Percentiles rank a stretch among this genome's conserved stretches.
Conservation (phyloP, 2,888 invertebrate genomes). For the Itoplectis maculator region DNA sequence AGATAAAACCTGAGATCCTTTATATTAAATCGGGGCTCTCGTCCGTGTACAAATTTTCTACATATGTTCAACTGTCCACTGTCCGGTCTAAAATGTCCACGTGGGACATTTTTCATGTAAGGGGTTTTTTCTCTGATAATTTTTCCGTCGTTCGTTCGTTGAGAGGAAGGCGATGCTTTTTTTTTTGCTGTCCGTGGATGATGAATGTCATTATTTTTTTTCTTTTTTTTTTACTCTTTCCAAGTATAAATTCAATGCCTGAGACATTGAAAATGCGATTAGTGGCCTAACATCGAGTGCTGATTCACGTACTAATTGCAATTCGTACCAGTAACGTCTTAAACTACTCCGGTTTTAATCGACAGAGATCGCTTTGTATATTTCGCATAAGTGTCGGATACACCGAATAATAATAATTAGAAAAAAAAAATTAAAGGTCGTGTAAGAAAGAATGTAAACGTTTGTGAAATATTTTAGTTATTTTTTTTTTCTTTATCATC, state of each 20-base stretch:
- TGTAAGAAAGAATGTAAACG: constrained; percentile 56
- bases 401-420: constrained; percentile 20
- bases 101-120: not conserved
- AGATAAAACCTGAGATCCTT: constrained; percentile 67
- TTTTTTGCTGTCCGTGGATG: constrained; percentile 10
- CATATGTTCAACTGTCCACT: constrained; percentile 30
- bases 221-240: not conserved
- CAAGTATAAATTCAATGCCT: constrained; percentile 20
- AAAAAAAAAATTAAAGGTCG: constrained; percentile 28
- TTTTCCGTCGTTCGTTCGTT: constrained; percentile 25
- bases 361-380: constrained; percentile 41
- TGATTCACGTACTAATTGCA: constrained; percentile 25
- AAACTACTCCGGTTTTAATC: constrained; percentile 42
- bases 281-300: constrained; percentile 31
- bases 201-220: constrained; percentile 26
- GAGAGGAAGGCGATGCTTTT: not conserved
- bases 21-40: constrained; percentile 61
- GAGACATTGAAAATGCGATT: constrained; percentile 37
- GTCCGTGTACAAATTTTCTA: constrained; percentile 65
- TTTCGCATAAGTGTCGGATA: constrained; percentile 42
- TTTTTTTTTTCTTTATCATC: constrained; percentile 43
- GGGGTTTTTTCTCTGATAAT: not conserved
- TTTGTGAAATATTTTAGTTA: constrained; percentile 39
- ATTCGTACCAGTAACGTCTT: constrained; percentile 33
- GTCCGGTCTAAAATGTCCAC: constrained; percentile 1